Percentiles rank a stretch among this genome's conserved stretches.
These are phyloP conservation scores for Pogoniulus pusillus DNA, from an alignment of 2,797 vertebrate genomes.

Conservation along the genomic window DNA sequence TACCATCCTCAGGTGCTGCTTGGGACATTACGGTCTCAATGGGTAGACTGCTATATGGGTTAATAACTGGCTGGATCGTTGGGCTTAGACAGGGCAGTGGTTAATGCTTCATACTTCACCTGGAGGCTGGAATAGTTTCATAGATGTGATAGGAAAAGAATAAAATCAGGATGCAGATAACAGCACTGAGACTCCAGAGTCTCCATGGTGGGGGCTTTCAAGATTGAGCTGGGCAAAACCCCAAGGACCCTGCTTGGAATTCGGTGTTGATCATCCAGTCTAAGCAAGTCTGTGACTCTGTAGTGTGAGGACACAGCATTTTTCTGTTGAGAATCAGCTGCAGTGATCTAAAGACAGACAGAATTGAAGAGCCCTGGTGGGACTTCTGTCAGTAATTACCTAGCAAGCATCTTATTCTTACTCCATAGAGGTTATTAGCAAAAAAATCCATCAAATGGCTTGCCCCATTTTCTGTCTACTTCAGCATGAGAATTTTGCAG, in stretches of 20 bases:
- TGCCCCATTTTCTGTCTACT: neutral
- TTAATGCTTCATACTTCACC: neutral
- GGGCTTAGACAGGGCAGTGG: neutral
- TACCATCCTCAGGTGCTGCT: neutral
- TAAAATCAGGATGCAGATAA: neutral
- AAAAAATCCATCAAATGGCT: neutral
- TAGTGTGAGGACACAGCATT: neutral
- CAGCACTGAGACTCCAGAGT: neutral
- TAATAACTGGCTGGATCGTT: neutral
- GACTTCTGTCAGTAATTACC: neutral
- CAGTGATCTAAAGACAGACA: neutral
- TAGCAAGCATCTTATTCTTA: neutral
- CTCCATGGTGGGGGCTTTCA: neutral
- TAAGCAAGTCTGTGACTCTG: neutral
- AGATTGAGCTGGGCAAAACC: neutral
- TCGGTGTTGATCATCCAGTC: neutral
- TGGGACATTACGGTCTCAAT: fast-evolving
- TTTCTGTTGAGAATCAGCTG: neutral
- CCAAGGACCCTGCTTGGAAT: neutral
- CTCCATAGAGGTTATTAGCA: neutral
- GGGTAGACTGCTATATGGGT: neutral
- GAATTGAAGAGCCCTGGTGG: neutral
- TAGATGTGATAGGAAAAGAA: neutral
- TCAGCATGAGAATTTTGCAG: neutral
- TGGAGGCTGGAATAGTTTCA: neutral